Percentiles rank a stretch among this genome's conserved stretches.
These are phyloP conservation scores for Acleris holmiana DNA, from an alignment of 2,888 invertebrate species.

Conservation along the genomic window DNA sequence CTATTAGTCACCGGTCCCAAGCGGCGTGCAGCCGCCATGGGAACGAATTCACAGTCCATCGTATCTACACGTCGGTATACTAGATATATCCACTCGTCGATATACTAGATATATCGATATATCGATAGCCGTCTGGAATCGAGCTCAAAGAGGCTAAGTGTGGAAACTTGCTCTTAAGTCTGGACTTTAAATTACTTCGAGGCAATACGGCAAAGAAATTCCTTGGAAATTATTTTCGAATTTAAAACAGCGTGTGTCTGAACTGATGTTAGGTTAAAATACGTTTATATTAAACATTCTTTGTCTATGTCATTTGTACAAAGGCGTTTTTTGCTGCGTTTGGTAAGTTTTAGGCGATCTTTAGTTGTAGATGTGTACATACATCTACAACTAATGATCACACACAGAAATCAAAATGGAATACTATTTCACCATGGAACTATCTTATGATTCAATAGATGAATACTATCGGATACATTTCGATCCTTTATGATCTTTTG, in stretches of 20 bases:
- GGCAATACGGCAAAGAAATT: slow-evolving; percentile 5
- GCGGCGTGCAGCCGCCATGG: slow-evolving; percentile 25
- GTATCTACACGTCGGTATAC: slow-evolving; percentile 8
- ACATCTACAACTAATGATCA: no score
- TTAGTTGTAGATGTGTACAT: no score
- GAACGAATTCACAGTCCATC: slow-evolving; percentile 12
- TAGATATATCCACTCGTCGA: slow-evolving; percentile 8
- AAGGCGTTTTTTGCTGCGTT: no score
- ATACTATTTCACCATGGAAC: no score
- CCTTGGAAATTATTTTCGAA: neutral
- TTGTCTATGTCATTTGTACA: no score
- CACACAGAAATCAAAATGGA: no score
- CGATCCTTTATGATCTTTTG: no score
- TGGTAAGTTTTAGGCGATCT: no score
- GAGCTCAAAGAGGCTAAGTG: slow-evolving; percentile 21
- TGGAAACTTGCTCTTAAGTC: slow-evolving; percentile 22
- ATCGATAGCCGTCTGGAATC: slow-evolving; percentile 24
- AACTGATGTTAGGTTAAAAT: neutral
- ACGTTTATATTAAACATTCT: neutral
- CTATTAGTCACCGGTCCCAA: slow-evolving; percentile 33
- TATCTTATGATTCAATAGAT: no score
- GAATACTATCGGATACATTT: no score
- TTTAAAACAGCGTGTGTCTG: neutral
- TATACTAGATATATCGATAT: slow-evolving; percentile 19
- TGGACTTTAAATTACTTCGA: slow-evolving; percentile 29